These are phyloP conservation scores for Falco novaeseelandiae DNA, from an alignment of 2,797 vertebrate genomes.

Conservation along the genomic window DNA sequence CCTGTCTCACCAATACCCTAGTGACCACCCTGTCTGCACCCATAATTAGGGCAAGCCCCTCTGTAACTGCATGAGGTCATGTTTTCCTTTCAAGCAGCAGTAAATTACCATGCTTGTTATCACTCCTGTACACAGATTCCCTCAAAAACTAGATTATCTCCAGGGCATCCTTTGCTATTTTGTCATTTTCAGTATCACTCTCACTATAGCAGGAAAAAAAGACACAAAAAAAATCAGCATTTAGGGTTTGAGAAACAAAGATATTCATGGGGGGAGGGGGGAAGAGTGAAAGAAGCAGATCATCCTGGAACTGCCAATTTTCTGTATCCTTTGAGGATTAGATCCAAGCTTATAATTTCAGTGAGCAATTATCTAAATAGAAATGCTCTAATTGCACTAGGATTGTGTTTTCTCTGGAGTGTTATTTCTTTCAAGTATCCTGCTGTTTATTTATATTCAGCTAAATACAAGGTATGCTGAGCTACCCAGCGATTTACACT, in stretches of 20 bases:
- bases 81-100: constrained; percentile 41
- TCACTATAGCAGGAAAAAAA: background rate
- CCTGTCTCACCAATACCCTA: constrained; percentile 4
- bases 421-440: constrained; percentile 69
- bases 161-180: constrained; percentile 28
- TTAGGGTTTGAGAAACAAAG: constrained; percentile 15
- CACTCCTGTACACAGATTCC: background rate
- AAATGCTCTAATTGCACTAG: constrained; percentile 77
- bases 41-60: constrained; percentile 53
- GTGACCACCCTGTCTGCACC: constrained; percentile 34
- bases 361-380: constrained; percentile 75
- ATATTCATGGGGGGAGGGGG: background rate
- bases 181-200: background rate
- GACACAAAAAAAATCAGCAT: background rate
- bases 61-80: constrained; percentile 61
- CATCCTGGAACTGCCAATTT: constrained; percentile 31
- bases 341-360: constrained; percentile 72
- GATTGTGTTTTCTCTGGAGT: constrained; percentile 78
- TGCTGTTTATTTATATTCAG: constrained; percentile 78
- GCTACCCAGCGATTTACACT: constrained; percentile 35
- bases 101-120: constrained; percentile 51
- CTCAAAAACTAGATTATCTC: constrained; percentile 46
- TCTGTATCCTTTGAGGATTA: constrained; percentile 57
- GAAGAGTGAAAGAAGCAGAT: background rate
- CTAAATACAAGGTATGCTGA: constrained; percentile 67